A percentile compares a stretch with the other conserved stretches of the same genome.
phyloP scores from a whole-genome alignment of 2,797 vertebrate genomes.

The Rhodeus uyekii region DNA sequence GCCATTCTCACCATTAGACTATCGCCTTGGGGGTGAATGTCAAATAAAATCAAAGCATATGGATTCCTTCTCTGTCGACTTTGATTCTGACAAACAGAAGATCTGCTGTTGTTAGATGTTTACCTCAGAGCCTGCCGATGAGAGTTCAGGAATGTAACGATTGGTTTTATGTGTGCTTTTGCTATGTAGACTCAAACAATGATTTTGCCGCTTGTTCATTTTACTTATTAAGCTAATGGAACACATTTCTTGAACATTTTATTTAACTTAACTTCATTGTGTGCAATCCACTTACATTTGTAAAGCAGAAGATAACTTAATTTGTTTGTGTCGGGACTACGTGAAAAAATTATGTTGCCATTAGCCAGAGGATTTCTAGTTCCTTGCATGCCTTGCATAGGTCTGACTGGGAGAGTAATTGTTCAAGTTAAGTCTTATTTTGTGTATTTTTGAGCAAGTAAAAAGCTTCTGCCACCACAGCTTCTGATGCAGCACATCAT shows the following conservation, averaged over 20 bases:
- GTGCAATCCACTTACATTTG: neutral
- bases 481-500: neutral
- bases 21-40: constrained; percentile 86
- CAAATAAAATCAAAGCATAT: constrained; percentile 99
- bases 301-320: neutral
- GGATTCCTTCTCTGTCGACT: constrained; percentile 84
- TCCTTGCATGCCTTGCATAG: neutral
- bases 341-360: neutral
- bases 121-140: neutral
- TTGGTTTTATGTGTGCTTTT: constrained; percentile 15
- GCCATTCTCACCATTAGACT: constrained; percentile 92
- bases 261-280: neutral
- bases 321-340: neutral
- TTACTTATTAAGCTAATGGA: neutral
- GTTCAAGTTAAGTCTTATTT: neutral
- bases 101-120: constrained; percentile 33
- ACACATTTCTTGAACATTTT: neutral
- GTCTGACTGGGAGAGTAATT: neutral
- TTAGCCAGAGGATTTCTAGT: neutral
- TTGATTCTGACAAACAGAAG: constrained; percentile 77
- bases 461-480: neutral
- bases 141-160: constrained; percentile 18
- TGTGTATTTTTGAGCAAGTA: neutral
- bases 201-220: neutral
- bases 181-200: neutral